phyloP scores from a whole-genome alignment of 2,888 invertebrate species.

The Lasioglossum morio region DNA sequence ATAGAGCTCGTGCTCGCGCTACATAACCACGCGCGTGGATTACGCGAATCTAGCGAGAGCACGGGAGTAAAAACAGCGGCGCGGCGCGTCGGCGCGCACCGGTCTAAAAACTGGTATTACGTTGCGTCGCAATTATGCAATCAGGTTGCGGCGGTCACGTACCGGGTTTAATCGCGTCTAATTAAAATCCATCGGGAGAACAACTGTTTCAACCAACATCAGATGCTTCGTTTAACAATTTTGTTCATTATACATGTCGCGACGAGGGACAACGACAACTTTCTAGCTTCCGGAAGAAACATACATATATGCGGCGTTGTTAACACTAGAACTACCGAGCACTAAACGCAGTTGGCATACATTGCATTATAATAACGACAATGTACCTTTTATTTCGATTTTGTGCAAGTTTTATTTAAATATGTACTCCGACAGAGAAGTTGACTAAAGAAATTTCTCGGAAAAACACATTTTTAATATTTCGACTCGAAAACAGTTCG shows the following conservation, averaged over 20 bases:
- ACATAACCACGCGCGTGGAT: conserved; percentile 51
- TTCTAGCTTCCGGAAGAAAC: too few relatives aligned
- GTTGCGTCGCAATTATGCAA: conserved; percentile 61
- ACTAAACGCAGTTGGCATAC: too few relatives aligned
- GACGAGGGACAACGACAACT: neutral
- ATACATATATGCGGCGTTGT: too few relatives aligned
- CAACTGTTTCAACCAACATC: neutral
- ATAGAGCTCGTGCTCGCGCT: conserved; percentile 27
- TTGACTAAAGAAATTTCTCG: too few relatives aligned
- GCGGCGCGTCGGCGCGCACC: neutral
- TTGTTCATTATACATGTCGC: neutral
- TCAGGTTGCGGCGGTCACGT: conserved; percentile 44
- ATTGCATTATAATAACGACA: too few relatives aligned
- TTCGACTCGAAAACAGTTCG: too few relatives aligned
- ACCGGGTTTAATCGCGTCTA: conserved; percentile 35
- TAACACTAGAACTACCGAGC: too few relatives aligned
- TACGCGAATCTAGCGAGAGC: conserved; percentile 50
- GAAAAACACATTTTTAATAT: too few relatives aligned
- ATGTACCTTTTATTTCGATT: too few relatives aligned
- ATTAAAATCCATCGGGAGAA: conserved; percentile 49
- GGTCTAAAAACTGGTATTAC: conserved; percentile 56
- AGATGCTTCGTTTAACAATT: neutral
- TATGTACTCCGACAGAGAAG: too few relatives aligned
- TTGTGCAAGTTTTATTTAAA: too few relatives aligned
- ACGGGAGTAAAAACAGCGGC: conserved; percentile 24